Base-by-base conservation (phyloP, 2,113 vertebrate genomes). In the Himantopus leucocephalus region DNA sequence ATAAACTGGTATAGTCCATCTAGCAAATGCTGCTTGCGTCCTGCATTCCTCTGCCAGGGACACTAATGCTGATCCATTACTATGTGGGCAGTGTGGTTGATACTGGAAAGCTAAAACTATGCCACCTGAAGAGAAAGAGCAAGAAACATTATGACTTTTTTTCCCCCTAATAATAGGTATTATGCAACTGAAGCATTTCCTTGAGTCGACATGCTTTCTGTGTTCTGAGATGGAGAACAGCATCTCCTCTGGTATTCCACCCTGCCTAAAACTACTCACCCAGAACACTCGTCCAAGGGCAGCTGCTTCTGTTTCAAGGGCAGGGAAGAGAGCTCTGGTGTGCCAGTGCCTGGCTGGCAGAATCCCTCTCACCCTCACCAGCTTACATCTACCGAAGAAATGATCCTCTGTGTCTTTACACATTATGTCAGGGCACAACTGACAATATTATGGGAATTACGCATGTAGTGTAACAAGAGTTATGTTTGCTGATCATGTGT, bases 401-500 rank as follows among this genome's bases (percentile, higher is more conserved):
- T 15, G 84, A 89, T 91, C 91, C 73, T 91, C 91, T 66, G 53
- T 82, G 92, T 90, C 95, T 94, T 94, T 85, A 94, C 94, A 94
- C 80, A 90, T 94, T 68, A 92, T 95, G 94, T 41, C 76, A 96
- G 92, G 94, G 77, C 92, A 95, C 83, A 92, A 97, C 91, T 89
- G 83, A 95, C 91, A 95, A 82, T 96, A 92, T 95, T 94, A 94
- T 95, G 86, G 87, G 89, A 92, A 94, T 92, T 88, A 94, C 32
- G 48, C 82, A 90, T 96, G 89, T 85, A 76, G 77, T 64, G 92
- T 75, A 97, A 92, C 84, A 89, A 68, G 89, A 95, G 92, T 73
- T 95, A 30, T 91, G 87, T 90, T 96, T 97, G 92, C 95, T 92
- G 80, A 95, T 97, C 92, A 76, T 95, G 82, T 90, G 91, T 92